Evolutionary conservation across 2,113 vertebrate genomes (phyloP), one percentile per base, ranked within the genome.

Genomic region (Seriola quinqueradiata): DNA sequence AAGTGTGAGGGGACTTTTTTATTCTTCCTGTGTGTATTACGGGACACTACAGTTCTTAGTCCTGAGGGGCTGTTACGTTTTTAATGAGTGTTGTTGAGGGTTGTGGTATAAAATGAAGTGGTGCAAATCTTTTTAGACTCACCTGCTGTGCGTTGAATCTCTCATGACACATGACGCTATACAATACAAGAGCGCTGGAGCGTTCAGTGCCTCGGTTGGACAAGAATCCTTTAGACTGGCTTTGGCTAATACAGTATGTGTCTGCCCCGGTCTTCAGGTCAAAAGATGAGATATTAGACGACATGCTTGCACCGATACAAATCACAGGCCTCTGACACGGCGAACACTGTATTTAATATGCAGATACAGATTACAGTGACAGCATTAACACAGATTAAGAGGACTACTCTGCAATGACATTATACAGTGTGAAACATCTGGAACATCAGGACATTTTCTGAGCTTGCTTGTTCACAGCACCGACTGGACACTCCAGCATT

Each of bases 141-240:
- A 28, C 28, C 28, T 28, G 28, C 28, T 28, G 28, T 28, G 28
- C 28, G 28, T 2, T 28, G 28, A 28, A 28, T 28, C 28, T 90
- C 89, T 86, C 76, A 88, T 84, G 73, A 92, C 63, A 71, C 50
- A 28, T 28, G 17, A 1, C 36, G 23, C 32, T 89, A 93, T 90
- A 93, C 50, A 61, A 75, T 46, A 9, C 70, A 79, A 66, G 67
- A 79, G 34, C 69, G 28, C 23, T 64, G 63, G 77, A 77, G 70
- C 72, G 14, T 80, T 61, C 38, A 21, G 16, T 28, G 28, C 28
- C 28, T 28, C 2, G 34, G 84, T 86, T 79, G 69, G 82, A 69
- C 40, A 54, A 68, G 36, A 69, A 83, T 88, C 81, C 87, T 90
- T 87, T 87, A 87, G 21, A 70, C 52, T 32, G 23, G 17, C 50